These are phyloP conservation scores for Acleris emargana DNA, from an alignment of 2,888 invertebrate species.

Conservation along the genomic window DNA sequence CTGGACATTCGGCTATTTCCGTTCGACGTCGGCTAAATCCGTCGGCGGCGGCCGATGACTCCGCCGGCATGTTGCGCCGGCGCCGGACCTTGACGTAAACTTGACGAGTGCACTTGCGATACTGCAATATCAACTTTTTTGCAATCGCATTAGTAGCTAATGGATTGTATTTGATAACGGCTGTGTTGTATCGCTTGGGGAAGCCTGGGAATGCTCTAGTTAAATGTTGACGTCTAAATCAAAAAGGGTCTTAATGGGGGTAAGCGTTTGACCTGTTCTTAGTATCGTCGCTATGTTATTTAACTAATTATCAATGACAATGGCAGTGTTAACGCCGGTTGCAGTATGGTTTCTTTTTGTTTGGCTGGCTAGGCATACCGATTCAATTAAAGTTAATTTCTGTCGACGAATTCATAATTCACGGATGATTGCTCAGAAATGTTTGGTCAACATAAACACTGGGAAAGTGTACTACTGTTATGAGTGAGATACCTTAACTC, in stretches of 20 bases:
- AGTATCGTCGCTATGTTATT: too few species aligned
- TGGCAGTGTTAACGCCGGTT: too few species aligned
- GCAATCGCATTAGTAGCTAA: conserved; percentile 19
- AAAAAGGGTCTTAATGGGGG: too few species aligned
- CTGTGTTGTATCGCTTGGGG: conserved; percentile 31
- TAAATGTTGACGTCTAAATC: background rate
- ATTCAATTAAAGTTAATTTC: conserved; percentile 16
- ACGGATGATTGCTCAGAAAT: conserved; percentile 24
- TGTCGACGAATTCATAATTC: conserved; percentile 2
- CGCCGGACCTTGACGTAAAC: conserved; percentile 70
- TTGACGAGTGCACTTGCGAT: conserved; percentile 43
- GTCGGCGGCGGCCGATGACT: conserved; percentile 79
- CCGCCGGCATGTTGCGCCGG: conserved; percentile 64
- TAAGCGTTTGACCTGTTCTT: too few species aligned
- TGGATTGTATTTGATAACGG: background rate
- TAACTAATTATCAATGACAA: too few species aligned
- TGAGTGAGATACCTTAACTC: conserved; percentile 13
- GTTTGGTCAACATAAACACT: background rate
- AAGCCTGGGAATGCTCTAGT: conserved; percentile 35
- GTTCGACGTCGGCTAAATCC: conserved; percentile 73
- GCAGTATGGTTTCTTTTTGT: too few species aligned
- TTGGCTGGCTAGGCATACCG: background rate
- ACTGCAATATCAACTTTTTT: conserved; percentile 39
- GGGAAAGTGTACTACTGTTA: conserved; percentile 3
- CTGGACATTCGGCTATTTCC: conserved; percentile 78